Percentiles rank a stretch among this genome's conserved stretches.
These are phyloP conservation scores for Drosophila longiperda DNA, from an alignment of 2,888 invertebrate species.

Conservation along the genomic window DNA sequence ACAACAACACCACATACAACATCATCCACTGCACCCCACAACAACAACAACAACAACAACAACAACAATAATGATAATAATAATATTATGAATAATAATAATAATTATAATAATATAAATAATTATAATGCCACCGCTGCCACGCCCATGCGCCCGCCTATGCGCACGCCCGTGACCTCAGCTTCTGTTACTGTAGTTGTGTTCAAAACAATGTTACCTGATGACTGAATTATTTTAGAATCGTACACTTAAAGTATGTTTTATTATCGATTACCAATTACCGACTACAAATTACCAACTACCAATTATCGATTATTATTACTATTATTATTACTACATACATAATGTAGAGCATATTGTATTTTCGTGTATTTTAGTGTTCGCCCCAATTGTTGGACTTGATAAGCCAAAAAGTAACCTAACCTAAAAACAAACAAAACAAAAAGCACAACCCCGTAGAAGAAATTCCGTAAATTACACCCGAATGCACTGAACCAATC, in stretches of 20 bases:
- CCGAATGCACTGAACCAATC: constrained; percentile 25
- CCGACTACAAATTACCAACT: constrained; percentile 28
- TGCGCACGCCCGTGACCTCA: constrained; percentile 72
- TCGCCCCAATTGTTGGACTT: constrained; percentile 50
- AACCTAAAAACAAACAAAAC: constrained; percentile 2
- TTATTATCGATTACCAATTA: constrained; percentile 61
- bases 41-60: constrained; percentile 25
- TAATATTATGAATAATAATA: constrained; percentile 34
- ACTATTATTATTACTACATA: constrained; percentile 68
- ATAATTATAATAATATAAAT: constrained; percentile 53
- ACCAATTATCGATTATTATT: constrained; percentile 43
- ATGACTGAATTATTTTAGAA: constrained; percentile 85
- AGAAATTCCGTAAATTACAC: constrained; percentile 3
- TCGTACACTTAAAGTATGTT: constrained; percentile 78
- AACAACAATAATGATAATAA: constrained; percentile 36
- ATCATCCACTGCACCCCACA: constrained; percentile 48
- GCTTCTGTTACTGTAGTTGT: constrained; percentile 86
- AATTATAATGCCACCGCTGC: constrained; percentile 57
- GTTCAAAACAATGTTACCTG: constrained; percentile 86
- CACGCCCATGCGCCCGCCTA: constrained; percentile 57
- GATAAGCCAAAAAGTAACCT: constrained; percentile 36
- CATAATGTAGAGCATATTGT: constrained; percentile 46
- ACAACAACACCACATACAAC: constrained; percentile 28
- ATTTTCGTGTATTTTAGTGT: constrained; percentile 52
- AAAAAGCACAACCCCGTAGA: constrained; percentile 7